These are phyloP conservation scores for Antennarius striatus DNA, from an alignment of 2,113 vertebrate genomes.

Conservation along the genomic window DNA sequence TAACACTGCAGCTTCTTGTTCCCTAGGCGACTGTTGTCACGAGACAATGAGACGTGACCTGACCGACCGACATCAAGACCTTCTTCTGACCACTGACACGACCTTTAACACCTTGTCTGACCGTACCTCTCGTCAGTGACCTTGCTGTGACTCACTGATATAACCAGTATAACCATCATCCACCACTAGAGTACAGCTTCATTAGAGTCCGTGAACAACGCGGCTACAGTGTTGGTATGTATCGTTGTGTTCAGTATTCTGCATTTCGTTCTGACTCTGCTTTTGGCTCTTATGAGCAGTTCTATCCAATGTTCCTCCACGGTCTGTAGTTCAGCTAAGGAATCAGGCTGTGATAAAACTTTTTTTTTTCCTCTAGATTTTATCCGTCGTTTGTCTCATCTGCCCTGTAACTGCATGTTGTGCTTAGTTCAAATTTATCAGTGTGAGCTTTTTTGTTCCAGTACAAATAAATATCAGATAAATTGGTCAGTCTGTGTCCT, in stretches of 20 bases:
- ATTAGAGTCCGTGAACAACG: conserved; percentile 19
- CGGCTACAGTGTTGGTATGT: not conserved
- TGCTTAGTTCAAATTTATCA: not conserved
- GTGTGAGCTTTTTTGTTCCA: conserved; percentile 8
- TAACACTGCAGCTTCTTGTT: conserved; percentile 77
- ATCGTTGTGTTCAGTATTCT: not conserved
- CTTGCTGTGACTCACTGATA: conserved; percentile 45
- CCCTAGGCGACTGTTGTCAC: conserved; percentile 75
- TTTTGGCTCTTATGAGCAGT: too few species aligned
- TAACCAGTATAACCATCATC: not conserved
- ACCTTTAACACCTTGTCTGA: conserved; percentile 74
- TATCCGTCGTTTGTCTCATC: not conserved
- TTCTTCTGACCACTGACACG: conserved; percentile 67
- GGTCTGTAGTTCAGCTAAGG: not conserved
- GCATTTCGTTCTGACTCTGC: not conserved
- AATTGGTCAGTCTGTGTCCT: not conserved
- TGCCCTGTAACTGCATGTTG: not conserved
- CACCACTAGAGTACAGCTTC: not conserved
- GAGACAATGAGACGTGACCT: conserved; percentile 74
- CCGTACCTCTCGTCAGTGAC: conserved; percentile 52
- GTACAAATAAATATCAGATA: conserved; percentile 11
- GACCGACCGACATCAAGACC: conserved; percentile 66
- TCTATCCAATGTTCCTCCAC: not conserved
- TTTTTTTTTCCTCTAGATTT: not conserved
- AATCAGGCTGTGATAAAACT: not conserved